Conservation (phyloP, 1,140 invertebrate species). For the Hylyphantes graminicola region DNA sequence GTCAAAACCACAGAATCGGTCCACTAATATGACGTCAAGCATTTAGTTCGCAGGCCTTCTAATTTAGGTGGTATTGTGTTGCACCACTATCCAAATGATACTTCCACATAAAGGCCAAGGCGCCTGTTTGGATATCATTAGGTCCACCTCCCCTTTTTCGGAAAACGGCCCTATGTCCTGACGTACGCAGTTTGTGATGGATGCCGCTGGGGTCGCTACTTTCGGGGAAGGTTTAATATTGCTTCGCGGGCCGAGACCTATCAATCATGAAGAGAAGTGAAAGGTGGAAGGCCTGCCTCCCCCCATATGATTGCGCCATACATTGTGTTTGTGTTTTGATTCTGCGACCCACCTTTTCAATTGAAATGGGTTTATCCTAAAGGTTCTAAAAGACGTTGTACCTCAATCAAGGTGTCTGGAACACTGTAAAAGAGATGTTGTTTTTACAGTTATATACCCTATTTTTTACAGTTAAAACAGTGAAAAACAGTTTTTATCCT, state of each 20-base stretch:
- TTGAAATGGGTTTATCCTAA: no score
- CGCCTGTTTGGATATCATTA: conserved; percentile 59
- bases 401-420: no score
- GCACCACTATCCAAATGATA: neutral
- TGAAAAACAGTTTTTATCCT: no score
- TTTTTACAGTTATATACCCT: no score
- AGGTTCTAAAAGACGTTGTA: no score
- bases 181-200: conserved; percentile 50
- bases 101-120: conserved; percentile 10
- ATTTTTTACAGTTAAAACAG: no score
- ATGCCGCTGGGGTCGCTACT: conserved; percentile 30
- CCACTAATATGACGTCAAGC: no score
- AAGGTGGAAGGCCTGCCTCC: conserved; percentile 10
- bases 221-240: conserved; percentile 57
- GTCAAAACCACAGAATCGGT: no score
- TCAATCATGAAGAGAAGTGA: conserved; percentile 52
- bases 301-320: conserved; percentile 53
- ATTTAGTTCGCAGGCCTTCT: no score
- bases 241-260: conserved; percentile 36
- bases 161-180: conserved; percentile 3
- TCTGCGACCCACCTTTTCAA: neutral
- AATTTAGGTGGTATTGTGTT: no score
- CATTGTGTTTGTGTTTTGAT: conserved; percentile 60
- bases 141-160: neutral
- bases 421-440: no score